These are phyloP conservation scores for Lepidurus packardi DNA, from an alignment of 1,140 invertebrate species.

Conservation along the genomic window DNA sequence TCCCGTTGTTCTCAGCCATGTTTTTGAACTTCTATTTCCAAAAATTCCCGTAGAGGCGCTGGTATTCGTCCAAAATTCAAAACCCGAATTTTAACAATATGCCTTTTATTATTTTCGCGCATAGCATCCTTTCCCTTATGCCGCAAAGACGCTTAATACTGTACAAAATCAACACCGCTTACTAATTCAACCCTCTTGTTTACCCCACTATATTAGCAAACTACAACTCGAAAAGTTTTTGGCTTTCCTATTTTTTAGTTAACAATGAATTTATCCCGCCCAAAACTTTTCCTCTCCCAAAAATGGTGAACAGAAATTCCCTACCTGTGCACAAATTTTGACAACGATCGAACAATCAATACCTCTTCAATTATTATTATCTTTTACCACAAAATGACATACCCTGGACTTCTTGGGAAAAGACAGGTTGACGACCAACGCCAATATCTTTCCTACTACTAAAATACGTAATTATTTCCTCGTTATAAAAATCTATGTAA, in stretches of 20 bases:
- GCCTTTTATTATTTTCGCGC: background rate
- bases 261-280: background rate
- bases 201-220: background rate
- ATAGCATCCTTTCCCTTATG: background rate
- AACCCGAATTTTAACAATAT: background rate
- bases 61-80: background rate
- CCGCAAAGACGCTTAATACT: background rate
- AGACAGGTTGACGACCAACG: background rate
- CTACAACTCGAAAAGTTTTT: background rate
- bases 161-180: background rate
- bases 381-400: background rate
- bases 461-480: background rate
- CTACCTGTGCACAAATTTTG: background rate
- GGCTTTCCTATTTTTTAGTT: background rate
- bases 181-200: background rate
- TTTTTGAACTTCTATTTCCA: background rate
- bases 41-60: background rate
- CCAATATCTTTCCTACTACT: conserved; percentile 6
- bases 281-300: background rate
- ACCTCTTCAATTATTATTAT: background rate
- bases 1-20: conserved; percentile 1
- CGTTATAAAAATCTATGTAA: background rate
- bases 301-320: background rate
- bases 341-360: background rate
- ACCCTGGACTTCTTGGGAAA: background rate